Conservation (phyloP, 2,888 invertebrate species). For the Spodoptera exigua region DNA sequence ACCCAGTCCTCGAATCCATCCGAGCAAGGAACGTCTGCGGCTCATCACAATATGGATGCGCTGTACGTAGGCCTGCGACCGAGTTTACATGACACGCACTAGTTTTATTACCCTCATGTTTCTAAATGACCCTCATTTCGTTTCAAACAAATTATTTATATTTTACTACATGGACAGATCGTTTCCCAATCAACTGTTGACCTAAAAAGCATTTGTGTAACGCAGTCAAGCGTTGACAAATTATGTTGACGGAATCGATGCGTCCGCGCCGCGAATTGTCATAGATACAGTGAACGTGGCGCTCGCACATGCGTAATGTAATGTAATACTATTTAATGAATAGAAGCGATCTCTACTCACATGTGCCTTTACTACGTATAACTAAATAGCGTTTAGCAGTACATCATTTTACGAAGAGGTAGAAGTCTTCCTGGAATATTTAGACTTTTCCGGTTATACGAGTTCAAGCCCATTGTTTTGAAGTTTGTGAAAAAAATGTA, state of each 20-base stretch:
- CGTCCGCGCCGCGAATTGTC: constrained; percentile 70
- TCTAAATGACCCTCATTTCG: constrained; percentile 89
- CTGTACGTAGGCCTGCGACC: constrained; percentile 79
- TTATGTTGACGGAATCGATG: constrained; percentile 79
- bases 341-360: too few relatives aligned
- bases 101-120: constrained; percentile 89
- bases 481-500: too few relatives aligned
- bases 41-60: constrained; percentile 69
- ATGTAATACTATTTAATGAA: too few relatives aligned
- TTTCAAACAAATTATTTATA: constrained; percentile 88
- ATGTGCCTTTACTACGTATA: too few relatives aligned
- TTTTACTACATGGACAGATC: constrained; percentile 87
- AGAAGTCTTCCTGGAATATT: too few relatives aligned
- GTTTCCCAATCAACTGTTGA: constrained; percentile 87
- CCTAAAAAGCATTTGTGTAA: constrained; percentile 87
- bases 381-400: too few relatives aligned
- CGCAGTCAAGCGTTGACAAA: constrained; percentile 84
- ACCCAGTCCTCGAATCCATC: constrained; percentile 42
- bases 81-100: constrained; percentile 87
- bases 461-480: too few relatives aligned
- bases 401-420: too few relatives aligned
- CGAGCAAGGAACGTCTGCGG: constrained; percentile 66
- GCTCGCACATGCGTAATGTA: constrained; percentile 35
- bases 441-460: too few relatives aligned
- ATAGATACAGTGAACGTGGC: constrained; percentile 53